Percentiles rank a stretch among this genome's conserved stretches.
These are phyloP conservation scores for Ornithoptera priamus DNA, from an alignment of 2,888 invertebrate species.

Conservation along the genomic window DNA sequence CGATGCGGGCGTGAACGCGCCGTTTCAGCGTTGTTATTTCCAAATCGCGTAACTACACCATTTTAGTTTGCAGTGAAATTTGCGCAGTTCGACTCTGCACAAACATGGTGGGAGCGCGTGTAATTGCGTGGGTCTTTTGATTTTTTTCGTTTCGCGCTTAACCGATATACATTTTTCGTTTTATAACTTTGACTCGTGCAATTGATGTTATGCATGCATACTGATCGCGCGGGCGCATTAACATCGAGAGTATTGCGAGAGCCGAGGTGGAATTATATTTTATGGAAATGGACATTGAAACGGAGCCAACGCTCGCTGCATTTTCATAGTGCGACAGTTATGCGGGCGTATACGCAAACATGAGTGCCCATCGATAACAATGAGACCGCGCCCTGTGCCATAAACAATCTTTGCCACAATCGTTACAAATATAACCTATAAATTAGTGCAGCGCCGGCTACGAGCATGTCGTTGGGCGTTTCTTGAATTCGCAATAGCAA, in stretches of 20 bases:
- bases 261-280: slow-evolving; percentile 67
- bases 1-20: slow-evolving; percentile 57
- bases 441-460: slow-evolving; percentile 68
- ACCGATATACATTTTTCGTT: slow-evolving; percentile 27
- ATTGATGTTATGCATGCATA: slow-evolving; percentile 46
- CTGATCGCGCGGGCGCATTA: slow-evolving; percentile 51
- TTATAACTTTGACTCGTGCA: slow-evolving; percentile 47
- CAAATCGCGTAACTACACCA: slow-evolving; percentile 45
- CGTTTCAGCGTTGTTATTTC: slow-evolving; percentile 58
- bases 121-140: slow-evolving; percentile 32
- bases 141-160: slow-evolving; percentile 23
- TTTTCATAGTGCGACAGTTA: slow-evolving; percentile 67
- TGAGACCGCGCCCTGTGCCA: slow-evolving; percentile 73
- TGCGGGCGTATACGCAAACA: slow-evolving; percentile 64
- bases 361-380: slow-evolving; percentile 69
- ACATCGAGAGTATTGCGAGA: slow-evolving; percentile 55
- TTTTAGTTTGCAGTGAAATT: slow-evolving; percentile 53
- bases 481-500: slow-evolving; percentile 65
- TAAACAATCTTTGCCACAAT: slow-evolving; percentile 77
- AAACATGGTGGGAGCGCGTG: slow-evolving; percentile 38
- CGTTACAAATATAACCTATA: slow-evolving; percentile 76
- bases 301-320: slow-evolving; percentile 67
- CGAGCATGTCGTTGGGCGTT: slow-evolving; percentile 52
- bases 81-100: slow-evolving; percentile 44
- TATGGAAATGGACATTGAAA: slow-evolving; percentile 74